Conservation (phyloP, 2,797 vertebrate species). For the Perodicticus potto region DNA sequence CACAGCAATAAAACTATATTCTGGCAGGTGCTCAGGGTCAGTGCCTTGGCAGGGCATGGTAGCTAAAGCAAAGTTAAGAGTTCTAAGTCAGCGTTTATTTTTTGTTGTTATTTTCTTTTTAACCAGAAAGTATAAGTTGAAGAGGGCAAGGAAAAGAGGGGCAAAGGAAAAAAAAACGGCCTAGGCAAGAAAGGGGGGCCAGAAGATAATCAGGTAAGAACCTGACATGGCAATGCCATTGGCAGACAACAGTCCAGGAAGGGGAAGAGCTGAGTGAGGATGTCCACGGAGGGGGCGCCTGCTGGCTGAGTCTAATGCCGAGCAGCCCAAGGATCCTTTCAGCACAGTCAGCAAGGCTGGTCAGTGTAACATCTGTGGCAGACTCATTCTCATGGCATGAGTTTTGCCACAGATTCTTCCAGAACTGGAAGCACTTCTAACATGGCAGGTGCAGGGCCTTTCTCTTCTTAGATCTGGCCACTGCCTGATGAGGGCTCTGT, state of each 20-base stretch:
- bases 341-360: neutral
- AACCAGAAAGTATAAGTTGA: slow-evolving; percentile 40
- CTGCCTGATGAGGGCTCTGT: neutral
- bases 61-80: slow-evolving; percentile 24
- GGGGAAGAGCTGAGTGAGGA: neutral
- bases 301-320: neutral
- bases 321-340: neutral
- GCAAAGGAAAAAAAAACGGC: neutral
- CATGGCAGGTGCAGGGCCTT: neutral
- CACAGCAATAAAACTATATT: slow-evolving; percentile 56
- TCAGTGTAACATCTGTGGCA: neutral
- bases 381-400: neutral
- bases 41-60: slow-evolving; percentile 29
- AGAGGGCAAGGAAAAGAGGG: neutral
- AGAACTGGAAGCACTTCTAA: neutral
- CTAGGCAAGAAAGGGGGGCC: neutral
- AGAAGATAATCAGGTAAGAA: neutral
- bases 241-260: neutral
- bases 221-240: neutral
- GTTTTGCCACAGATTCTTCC: slow-evolving; percentile 10
- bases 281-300: neutral
- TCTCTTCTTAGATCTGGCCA: neutral
- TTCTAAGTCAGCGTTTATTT: slow-evolving; percentile 24
- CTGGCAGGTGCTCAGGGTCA: slow-evolving; percentile 62
- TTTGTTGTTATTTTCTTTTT: neutral